Percentiles rank a stretch among this genome's conserved stretches.
Conservation (phyloP, 2,797 vertebrate species). For the Hemibagrus guttatus region DNA sequence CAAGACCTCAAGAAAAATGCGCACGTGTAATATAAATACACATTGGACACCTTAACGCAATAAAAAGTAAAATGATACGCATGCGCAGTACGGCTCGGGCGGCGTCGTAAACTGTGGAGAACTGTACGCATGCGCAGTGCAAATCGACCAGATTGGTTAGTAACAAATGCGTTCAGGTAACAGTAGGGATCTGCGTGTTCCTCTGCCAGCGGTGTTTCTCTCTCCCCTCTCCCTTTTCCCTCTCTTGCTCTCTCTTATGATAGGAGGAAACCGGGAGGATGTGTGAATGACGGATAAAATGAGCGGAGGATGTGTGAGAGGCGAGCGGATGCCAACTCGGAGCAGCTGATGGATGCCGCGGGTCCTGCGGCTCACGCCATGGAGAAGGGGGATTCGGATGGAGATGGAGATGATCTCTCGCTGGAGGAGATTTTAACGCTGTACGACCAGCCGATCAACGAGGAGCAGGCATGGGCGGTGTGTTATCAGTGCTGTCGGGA, state of each 20-base stretch:
- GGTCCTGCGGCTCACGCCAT: slow-evolving; percentile 20
- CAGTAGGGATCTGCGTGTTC: not conserved
- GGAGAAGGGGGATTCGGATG: slow-evolving; percentile 55
- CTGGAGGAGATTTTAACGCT: slow-evolving; percentile 87
- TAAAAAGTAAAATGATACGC: slow-evolving; percentile 37
- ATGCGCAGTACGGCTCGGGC: slow-evolving; percentile 60
- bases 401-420: slow-evolving; percentile 72
- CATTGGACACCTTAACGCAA: not conserved
- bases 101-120: not conserved
- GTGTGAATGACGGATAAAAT: not conserved
- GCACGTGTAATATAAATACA: not conserved
- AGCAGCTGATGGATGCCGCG: slow-evolving; percentile 64
- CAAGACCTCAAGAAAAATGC: not conserved
- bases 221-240: no score
- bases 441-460: slow-evolving; percentile 94
- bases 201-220: not conserved
- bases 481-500: slow-evolving; percentile 90
- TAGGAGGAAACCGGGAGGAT: not conserved
- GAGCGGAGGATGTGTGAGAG: slow-evolving; percentile 4
- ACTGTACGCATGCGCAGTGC: slow-evolving; percentile 19
- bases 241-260: not conserved
- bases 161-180: slow-evolving; percentile 1
- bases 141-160: not conserved
- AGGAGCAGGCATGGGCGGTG: slow-evolving; percentile 98
- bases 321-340: slow-evolving; percentile 70